Conservation (phyloP, 2,113 vertebrate species). For the Ictalurus punctatus region DNA sequence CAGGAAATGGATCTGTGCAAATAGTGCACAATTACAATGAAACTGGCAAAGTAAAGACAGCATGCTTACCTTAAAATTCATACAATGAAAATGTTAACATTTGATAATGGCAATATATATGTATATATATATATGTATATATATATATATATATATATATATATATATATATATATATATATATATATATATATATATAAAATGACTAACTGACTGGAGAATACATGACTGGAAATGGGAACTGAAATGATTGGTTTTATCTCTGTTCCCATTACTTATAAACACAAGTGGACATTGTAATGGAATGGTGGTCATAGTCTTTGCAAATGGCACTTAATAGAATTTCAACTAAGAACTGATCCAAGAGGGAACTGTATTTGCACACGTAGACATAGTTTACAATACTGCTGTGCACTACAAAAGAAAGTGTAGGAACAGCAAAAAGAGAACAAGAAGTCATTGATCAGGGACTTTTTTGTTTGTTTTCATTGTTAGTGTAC, state of each 20-base stretch:
- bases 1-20: background rate
- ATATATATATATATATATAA: too few relatives aligned
- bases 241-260: slow-evolving; percentile 8
- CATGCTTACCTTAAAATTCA: background rate
- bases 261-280: slow-evolving; percentile 44
- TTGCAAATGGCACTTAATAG: slow-evolving; percentile 46
- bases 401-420: slow-evolving; percentile 6
- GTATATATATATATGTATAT: too few relatives aligned
- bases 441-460: slow-evolving; percentile 9
- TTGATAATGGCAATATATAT: too few relatives aligned
- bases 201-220: background rate
- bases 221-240: background rate
- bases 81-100: background rate
- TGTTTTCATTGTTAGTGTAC: slow-evolving; percentile 1
- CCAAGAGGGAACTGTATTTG: slow-evolving; percentile 26
- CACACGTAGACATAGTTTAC: slow-evolving; percentile 2
- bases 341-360: slow-evolving; percentile 37
- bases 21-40: background rate
- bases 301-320: slow-evolving; percentile 44
- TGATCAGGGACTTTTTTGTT: slow-evolving; percentile 11
- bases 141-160: too few relatives aligned
- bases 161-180: too few relatives aligned
- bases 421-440: slow-evolving; percentile 23
- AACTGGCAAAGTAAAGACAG: background rate
- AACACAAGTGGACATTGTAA: slow-evolving; percentile 34